Percentiles rank a stretch among this genome's conserved stretches.
Conservation (phyloP, 2,113 vertebrate genomes). For the Clupea harengus region DNA sequence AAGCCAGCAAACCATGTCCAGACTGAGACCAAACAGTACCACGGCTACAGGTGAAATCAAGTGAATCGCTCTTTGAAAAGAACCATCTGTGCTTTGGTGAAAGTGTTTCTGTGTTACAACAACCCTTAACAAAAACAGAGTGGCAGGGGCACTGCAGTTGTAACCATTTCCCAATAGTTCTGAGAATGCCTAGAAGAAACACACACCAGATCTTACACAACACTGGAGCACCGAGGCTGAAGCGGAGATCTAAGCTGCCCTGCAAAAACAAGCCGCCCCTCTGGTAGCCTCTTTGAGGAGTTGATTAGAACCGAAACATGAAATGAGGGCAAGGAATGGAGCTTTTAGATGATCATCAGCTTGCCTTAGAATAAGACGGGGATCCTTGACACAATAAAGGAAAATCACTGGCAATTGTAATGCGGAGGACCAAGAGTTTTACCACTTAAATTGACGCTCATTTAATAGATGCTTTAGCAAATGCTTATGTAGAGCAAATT, state of each 20-base stretch:
- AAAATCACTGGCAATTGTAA: too few relatives aligned
- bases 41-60: not conserved
- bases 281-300: not conserved
- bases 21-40: not conserved
- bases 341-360: not conserved
- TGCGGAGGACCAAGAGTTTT: too few relatives aligned
- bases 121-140: not conserved
- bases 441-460: too few relatives aligned
- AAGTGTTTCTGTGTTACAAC: not conserved
- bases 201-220: not conserved
- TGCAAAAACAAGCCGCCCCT: not conserved
- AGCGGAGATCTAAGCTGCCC: not conserved
- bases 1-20: too few relatives aligned
- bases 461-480: too few relatives aligned
- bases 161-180: not conserved
- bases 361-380: not conserved
- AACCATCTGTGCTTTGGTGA: not conserved
- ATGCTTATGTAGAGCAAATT: too few relatives aligned
- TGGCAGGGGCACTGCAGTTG: not conserved
- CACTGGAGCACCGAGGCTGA: not conserved
- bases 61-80: not conserved
- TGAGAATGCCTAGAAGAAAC: not conserved
- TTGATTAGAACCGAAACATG: not conserved
- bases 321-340: not conserved
- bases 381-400: too few relatives aligned